These are phyloP conservation scores for Pedicia rivosa DNA, from an alignment of 2,888 invertebrate species.

Conservation along the genomic window DNA sequence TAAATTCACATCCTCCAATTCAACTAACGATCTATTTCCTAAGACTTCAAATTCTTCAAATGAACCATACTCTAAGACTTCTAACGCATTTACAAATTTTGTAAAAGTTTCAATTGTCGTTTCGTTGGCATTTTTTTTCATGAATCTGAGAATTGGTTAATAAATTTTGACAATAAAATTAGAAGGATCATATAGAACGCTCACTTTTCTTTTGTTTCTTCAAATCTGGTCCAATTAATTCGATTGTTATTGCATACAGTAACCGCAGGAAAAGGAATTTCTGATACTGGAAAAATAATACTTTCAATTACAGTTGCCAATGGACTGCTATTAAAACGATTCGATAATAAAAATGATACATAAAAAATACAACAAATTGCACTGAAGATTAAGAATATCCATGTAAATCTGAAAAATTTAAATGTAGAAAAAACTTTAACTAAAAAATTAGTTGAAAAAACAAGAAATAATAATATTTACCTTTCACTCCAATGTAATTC, in stretches of 20 bases:
- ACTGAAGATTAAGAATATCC: constrained; percentile 2
- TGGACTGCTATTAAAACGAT: constrained; percentile 6
- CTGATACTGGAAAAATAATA: constrained; percentile 24
- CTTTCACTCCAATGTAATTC: no score
- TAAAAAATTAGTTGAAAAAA: no score
- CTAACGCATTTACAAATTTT: constrained; percentile 18
- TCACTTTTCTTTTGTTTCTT: constrained; percentile 16
- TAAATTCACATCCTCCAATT: constrained; percentile 20
- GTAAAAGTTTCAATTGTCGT: constrained; percentile 16
- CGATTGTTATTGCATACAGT: constrained; percentile 25
- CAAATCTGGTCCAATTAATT: constrained; percentile 23
- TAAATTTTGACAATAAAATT: background rate
- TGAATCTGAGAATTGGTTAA: constrained; percentile 13
- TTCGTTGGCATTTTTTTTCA: constrained; percentile 17
- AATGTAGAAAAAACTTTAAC: no score
- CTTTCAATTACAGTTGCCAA: constrained; percentile 25
- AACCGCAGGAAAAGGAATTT: constrained; percentile 25
- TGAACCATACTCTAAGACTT: constrained; percentile 21
- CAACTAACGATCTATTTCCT: constrained; percentile 12
- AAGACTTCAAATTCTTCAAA: constrained; percentile 20
- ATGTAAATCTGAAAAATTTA: constrained; percentile 7
- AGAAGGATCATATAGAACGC: background rate
- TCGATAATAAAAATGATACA: constrained; percentile 6
- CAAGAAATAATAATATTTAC: no score
- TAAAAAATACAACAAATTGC: constrained; percentile 6